Base-by-base conservation (phyloP, 2,888 invertebrate species). In the Dorcus parallelipipedus region DNA sequence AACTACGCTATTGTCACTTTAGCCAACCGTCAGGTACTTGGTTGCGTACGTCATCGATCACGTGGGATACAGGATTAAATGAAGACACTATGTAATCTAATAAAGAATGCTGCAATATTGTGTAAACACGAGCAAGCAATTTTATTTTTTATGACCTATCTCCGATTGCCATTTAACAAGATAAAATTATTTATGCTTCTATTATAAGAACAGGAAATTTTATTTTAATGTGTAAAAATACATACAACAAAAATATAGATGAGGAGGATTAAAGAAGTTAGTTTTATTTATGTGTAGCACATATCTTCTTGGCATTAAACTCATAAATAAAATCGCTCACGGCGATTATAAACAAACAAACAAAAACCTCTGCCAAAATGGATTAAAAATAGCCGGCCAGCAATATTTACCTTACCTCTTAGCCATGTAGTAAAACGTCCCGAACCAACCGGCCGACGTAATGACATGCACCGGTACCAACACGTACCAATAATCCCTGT, bases 401-500 rank as follows among this genome's bases (percentile, higher is more conserved):
- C 49, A 52, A 58, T n/a, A 38, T 48, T 49, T 50, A 51, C 61
- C 68, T 78, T 81, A 96, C 96, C 93, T 92, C 78, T 87, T 86
- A 8, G 93, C 91, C 68, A 89, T 79, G 73, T 91, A 89, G 79
- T 95, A 98, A 78, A 96, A 95, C 17, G 87, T 81, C 10, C 89
- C 91, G 76, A 91, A 88, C 97, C 97, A 99, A 56, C 89, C 82
- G 38, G 86, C 80, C 2, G 97, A 98, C 8, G 96, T 96, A 14
- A 87, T 84, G 50, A 91, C 73, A 79, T 99, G 98, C 2, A 99
- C 97, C 3, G 95, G 97, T 57, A 98, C 82, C 57, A 97, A 80
- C 54, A 98, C 91, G 79, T 98, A 96, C 93, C 98, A 98, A 79
- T 98, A 97, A 74, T 96, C 91, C 75, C 90, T 91, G 74, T 93